Percentiles rank a stretch among this genome's conserved stretches.
Conservation (phyloP, 2,113 vertebrate species). For the Triplophysa dalaica region DNA sequence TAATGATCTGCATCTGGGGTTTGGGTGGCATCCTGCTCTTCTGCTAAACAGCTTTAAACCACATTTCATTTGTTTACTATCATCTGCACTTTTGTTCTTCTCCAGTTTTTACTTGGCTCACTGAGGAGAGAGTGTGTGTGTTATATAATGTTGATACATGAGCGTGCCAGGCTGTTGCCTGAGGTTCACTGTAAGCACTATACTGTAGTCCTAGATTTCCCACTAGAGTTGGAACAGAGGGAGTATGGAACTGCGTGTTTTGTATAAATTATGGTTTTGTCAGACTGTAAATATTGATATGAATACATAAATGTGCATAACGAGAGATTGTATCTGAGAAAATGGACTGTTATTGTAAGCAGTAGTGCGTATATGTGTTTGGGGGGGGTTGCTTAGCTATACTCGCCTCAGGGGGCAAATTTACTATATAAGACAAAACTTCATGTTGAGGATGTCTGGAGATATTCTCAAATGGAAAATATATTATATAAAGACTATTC, state of each 20-base stretch:
- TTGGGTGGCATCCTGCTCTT: conserved; percentile 72
- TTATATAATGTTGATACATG: conserved; percentile 33
- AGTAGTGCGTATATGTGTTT: not conserved
- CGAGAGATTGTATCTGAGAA: not conserved
- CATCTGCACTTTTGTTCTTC: conserved; percentile 54
- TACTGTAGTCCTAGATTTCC: conserved; percentile 24
- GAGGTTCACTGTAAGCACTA: not conserved
- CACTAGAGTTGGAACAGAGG: conserved; percentile 9
- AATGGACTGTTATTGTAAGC: not conserved
- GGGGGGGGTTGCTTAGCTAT: not conserved
- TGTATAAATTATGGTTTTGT: conserved; percentile 23
- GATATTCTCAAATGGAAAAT: not conserved
- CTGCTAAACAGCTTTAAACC: conserved; percentile 67
- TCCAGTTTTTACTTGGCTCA: not conserved
- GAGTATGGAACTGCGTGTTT: conserved; percentile 22
- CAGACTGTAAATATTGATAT: conserved; percentile 24
- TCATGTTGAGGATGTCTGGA: not conserved
- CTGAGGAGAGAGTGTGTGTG: not conserved
- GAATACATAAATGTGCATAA: not conserved
- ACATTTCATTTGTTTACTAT: conserved; percentile 63
- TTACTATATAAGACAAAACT: not conserved
- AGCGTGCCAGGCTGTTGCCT: conserved; percentile 10
- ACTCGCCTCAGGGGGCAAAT: not conserved
- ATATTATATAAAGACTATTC: no score
- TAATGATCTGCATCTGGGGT: conserved; percentile 55